Base-by-base conservation (phyloP, 1,140 invertebrate genomes). In the Panulirus ornatus region DNA sequence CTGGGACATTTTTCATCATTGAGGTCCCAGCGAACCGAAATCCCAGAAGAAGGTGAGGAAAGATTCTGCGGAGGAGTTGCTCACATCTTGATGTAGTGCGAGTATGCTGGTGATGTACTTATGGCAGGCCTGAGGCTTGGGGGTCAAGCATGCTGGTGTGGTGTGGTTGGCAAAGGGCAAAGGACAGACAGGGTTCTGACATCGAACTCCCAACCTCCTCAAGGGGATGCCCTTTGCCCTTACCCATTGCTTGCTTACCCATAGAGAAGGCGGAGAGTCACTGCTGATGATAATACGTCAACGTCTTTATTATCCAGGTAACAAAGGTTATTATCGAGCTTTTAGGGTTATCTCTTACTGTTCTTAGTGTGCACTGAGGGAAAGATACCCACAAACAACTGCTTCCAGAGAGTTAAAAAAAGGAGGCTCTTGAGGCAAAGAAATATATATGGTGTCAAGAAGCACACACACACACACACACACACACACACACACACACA, bases 1-100 rank as follows among this genome's bases (percentile, higher is more conserved):
- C 81, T 22, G 79, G 71, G 16, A 71, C 79, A 84, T 89, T 89
- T 83, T 89, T 84, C 87, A 89, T 89, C 87, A 82, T 89, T 75
- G 70, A 79, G 38, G 16, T 54, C 9, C 42, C 75, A 34, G 75
- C 58, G 76, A 78, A 78, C 85, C 85, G 58, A 88, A 88, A 78
- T 78, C 76, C 85, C 85, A 40, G 75, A 44, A 54, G 58, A 70
- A 47, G 85, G 85, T 44, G 40, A 78, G 54, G 76, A 81, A 63
- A 78, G 76, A 75, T 16, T 36, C 19, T 34, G 76, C 38, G 66
- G 27, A 71, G 63, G 83, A 85, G 83, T 85, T 83, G 30, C 38
- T 83, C 79, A 83, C 78, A 83, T 83, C 87, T 89, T 83, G 78
- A 89, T 89, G 38, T 70, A 88, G 44, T 87, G 85, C 73, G 38